Conservation (phyloP, 2,113 vertebrate species). For the Crocuta crocuta region DNA sequence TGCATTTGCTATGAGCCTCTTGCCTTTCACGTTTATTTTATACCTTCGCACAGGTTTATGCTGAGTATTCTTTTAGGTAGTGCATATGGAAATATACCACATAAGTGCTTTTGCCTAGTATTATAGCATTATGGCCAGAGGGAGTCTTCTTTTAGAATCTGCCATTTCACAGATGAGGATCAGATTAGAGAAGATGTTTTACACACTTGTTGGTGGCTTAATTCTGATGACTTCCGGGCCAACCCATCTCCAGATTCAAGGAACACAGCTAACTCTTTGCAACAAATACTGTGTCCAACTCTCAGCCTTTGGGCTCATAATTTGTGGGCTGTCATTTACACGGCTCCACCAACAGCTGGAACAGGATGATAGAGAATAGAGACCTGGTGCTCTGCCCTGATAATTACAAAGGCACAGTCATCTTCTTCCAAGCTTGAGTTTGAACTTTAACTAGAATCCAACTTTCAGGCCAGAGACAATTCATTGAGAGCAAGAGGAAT, state of each 20-base stretch:
- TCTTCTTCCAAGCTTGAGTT: neutral
- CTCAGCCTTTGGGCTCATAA: neutral
- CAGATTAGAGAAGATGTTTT: neutral
- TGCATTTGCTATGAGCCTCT: neutral
- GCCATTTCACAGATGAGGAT: constrained; percentile 26
- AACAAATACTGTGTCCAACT: neutral
- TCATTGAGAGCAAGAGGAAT: neutral
- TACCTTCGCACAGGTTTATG: neutral
- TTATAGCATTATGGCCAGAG: neutral
- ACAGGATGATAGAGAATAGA: neutral
- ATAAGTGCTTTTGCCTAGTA: neutral
- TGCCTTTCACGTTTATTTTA: neutral
- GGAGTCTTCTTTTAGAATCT: neutral
- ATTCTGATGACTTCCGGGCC: neutral
- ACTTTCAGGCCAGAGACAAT: neutral
- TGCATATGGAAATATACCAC: neutral
- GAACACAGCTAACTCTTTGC: neutral
- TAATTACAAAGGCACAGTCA: neutral
- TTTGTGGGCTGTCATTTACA: neutral
- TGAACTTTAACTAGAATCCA: neutral
- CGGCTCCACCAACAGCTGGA: neutral
- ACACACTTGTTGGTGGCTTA: neutral
- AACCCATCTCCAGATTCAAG: neutral
- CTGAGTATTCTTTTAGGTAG: neutral
- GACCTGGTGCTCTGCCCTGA: neutral